Evolutionary conservation across 2,797 vertebrate genomes (phyloP).

Genomic region (Syngnathus acus): DNA sequence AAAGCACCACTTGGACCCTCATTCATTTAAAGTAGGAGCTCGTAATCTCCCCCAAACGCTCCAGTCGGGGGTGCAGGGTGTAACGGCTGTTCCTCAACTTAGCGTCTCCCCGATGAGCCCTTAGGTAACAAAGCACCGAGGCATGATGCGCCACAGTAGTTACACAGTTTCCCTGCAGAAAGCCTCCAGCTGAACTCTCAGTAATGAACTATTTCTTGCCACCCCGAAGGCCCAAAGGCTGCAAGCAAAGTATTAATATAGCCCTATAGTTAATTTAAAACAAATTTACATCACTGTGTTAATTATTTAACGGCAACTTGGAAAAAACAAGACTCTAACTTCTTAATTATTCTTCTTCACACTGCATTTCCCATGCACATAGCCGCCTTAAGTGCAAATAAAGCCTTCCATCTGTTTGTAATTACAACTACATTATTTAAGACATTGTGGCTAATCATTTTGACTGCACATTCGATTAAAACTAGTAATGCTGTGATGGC

Average conservation of each 20-base stretch:
- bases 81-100: constrained; percentile 1
- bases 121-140: constrained; percentile 3
- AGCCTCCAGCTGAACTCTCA: constrained; percentile 2
- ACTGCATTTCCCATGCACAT: constrained; percentile 95
- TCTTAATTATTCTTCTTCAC: constrained; percentile 99
- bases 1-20: background rate
- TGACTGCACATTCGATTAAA: constrained; percentile 99
- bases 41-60: background rate
- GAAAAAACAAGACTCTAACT: constrained; percentile 85
- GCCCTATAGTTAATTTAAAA: constrained; percentile 94
- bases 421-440: constrained; percentile 99
- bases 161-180: constrained; percentile 4
- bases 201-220: constrained; percentile 6
- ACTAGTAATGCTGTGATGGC: constrained; percentile 71
- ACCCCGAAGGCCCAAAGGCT: background rate
- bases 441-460: constrained; percentile 96
- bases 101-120: constrained; percentile 5
- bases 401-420: constrained; percentile 99
- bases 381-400: constrained; percentile 99
- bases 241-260: constrained; percentile 80
- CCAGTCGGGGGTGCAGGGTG: background rate
- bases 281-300: constrained; percentile 93
- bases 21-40: background rate
- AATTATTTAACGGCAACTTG: constrained; percentile 89
- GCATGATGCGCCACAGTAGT: background rate